Conservation (phyloP, 2,797 vertebrate genomes). For the Lacerta viridis region DNA sequence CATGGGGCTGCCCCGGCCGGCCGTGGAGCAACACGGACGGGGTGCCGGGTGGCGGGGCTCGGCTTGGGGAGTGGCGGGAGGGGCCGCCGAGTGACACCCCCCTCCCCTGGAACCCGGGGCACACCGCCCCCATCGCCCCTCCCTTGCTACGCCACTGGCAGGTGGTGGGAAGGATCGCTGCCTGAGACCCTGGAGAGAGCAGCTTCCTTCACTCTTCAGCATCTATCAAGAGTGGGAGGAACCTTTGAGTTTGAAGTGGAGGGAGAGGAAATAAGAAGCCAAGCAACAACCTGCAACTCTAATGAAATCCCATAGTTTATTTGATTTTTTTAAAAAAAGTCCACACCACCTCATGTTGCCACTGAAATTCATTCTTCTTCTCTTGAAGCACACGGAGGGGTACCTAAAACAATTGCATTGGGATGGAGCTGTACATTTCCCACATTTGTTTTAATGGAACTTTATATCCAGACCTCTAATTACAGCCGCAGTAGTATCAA, state of each 20-base stretch:
- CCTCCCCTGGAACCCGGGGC: too few relatives aligned
- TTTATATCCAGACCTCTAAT: constrained; percentile 48
- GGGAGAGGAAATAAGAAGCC: neutral
- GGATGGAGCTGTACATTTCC: constrained; percentile 37
- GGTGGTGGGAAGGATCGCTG: neutral
- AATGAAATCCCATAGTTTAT: neutral
- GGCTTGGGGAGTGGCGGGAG: too few relatives aligned
- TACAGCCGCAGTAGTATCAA: constrained; percentile 43
- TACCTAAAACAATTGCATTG: constrained; percentile 19
- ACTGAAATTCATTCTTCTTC: constrained; percentile 11
- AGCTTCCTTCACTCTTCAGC: neutral
- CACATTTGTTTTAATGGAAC: constrained; percentile 42
- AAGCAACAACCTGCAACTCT: neutral
- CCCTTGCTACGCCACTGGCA: too few relatives aligned
- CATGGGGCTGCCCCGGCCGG: too few relatives aligned
- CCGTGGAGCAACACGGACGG: too few relatives aligned
- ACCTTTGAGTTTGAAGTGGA: neutral
- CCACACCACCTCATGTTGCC: neutral
- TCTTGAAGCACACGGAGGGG: neutral
- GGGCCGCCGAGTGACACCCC: too few relatives aligned
- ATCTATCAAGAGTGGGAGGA: neutral
- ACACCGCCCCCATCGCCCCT: too few relatives aligned
- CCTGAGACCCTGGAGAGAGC: neutral
- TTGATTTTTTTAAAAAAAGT: neutral
- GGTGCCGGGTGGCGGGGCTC: too few relatives aligned